These are phyloP conservation scores for Heterodera schachtii DNA, from an alignment of 1,140 invertebrate species.

Conservation along the genomic window DNA sequence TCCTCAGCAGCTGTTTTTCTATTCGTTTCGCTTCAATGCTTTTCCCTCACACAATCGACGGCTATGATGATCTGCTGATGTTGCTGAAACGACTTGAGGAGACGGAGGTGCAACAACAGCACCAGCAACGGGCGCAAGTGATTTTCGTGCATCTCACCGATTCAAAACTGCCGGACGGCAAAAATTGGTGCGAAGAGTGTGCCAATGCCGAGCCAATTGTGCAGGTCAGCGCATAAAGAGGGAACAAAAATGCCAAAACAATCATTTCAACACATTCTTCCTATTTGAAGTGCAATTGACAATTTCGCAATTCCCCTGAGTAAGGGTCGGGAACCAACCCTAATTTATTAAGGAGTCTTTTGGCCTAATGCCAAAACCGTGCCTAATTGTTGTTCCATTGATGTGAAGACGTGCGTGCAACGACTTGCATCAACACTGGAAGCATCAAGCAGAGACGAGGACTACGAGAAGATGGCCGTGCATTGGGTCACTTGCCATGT, in stretches of 20 bases:
- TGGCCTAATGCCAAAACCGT: no score
- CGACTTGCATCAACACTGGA: background rate
- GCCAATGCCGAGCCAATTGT: constrained; percentile 20
- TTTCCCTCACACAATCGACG: constrained; percentile 15
- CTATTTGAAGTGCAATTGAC: no score
- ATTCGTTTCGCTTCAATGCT: background rate
- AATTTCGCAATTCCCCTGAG: no score
- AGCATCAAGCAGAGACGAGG: background rate
- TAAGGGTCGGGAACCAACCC: no score
- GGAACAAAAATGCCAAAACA: background rate
- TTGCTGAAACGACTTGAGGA: constrained; percentile 17
- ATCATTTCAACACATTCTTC: no score
- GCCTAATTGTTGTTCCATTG: no score
- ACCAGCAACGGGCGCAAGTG: background rate
- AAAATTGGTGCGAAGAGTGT: constrained; percentile 30
- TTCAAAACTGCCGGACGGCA: constrained; percentile 20
- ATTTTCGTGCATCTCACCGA: constrained; percentile 24
- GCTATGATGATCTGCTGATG: constrained; percentile 22
- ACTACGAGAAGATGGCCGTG: background rate
- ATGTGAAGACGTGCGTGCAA: background rate
- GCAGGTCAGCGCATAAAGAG: background rate
- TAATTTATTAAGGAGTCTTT: no score
- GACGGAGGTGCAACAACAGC: background rate
- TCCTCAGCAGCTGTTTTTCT: no score
- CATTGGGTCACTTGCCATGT: constrained; percentile 32